Evolutionary conservation across 2,113 vertebrate species (phyloP), one percentile per base, ranked within the genome.

Genomic region (Oenanthe oenanthe): DNA sequence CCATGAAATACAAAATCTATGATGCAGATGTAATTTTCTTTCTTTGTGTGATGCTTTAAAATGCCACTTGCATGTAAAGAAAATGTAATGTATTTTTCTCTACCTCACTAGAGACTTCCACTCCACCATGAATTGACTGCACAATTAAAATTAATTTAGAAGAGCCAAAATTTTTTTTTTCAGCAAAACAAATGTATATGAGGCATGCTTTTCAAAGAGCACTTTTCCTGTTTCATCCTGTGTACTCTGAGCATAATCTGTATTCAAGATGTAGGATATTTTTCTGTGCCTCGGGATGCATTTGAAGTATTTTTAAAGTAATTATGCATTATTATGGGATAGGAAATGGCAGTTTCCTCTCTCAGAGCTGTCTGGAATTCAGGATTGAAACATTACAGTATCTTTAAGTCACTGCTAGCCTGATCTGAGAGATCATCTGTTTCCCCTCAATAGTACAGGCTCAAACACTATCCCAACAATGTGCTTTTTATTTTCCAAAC

Each of bases 241-340:
- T 32, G 3, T 20, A 45, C 36, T 74, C 78, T 28, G 6, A 54
- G 43, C 48, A n/a, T 94, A 74, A 95, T 90, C 63, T 83, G n/a
- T 85, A 93, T 92, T 95, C 95, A 95, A 94, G 87, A 93, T 61
- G 62, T 32, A 75, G 38, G 53, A 43, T 48, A 66, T 66, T 77
- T 79, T 85, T 88, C 89, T 74, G 17, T 71, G 72, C 58, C 50
- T 88, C n/a, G 5, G 93, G 88, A 94, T 93, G 78, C 82, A 90
- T 96, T 77, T 94, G 75, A 91, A 94, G 75, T 95, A 85, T 71
- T 93, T 95, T 95, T 88, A 63, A 95, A 94, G 32, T 78, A 91
- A 87, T 94, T 89, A 86, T 67, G 36, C 57, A 63, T 90, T 85
- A 94, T 92, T 92, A 88, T 71, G 40, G 87, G 22, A 88, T 90